Base-by-base conservation (phyloP, 2,797 vertebrate genomes). In the Gallirallus australis region DNA sequence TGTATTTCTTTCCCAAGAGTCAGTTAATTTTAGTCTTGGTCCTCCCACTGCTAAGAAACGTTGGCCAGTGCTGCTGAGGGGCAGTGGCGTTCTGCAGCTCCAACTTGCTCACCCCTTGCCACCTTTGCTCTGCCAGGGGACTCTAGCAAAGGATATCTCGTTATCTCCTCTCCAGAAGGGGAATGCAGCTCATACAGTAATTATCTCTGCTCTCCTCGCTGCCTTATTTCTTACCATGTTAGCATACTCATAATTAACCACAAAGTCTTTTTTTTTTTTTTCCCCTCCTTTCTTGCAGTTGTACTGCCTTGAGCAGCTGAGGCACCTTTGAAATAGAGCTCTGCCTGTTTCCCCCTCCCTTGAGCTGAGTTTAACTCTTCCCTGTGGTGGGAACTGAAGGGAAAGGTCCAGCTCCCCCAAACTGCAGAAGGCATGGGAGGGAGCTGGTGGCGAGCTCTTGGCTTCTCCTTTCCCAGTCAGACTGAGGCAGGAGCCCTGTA, bases 141-240 rank as follows among this genome's bases (percentile, higher is more conserved):
- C n/a, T 79, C n/a, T 69, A 75, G 92, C 72, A 90, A 89, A 91
- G 70, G 64, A 47, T 77, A 35, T 73, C 89, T 96, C 72, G 50
- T 95, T 89, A 91, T 94, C 81, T 94, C 42, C 63, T 56, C 57
- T 95, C 85, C 54, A 82, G 91, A 94, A 95, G 72, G 72, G 92
- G 95, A 95, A 87, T 82, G 68, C 42, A 79, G 24, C 76, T 91
- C n/a, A 27, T 59, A 47, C 71, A 68, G 68, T 90, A 89, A 95
- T 95, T 95, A 94, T 92, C 72, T 95, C 78, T 94, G 53, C 73
- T 28, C 82, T 94, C 60, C 93, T 92, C 1, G 0, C 69, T 92
- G 88, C 90, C 71, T 77, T 82, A 50, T 90, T 94, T 94, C 90
- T 91, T 94, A 89, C 40, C 28, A 4, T 72, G 76, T 94, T 97